Evolutionary conservation across 2,797 vertebrate genomes (phyloP).

Genomic region (Poeciliopsis infans): DNA sequence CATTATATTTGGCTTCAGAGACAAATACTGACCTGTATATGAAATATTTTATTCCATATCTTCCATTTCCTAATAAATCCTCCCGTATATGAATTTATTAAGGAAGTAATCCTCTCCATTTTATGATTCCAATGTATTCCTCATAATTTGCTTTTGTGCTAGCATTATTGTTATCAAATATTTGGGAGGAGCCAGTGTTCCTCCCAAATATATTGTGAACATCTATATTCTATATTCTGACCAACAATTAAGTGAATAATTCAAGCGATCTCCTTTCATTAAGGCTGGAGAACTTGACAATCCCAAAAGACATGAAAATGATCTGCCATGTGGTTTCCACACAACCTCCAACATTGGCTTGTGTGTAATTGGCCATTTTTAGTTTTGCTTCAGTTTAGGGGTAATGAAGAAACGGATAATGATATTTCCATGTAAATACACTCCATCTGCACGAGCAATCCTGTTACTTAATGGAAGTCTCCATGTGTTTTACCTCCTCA

Average conservation of each 20-base stretch:
- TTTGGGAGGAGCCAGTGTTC: too few relatives aligned
- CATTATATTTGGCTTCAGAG: too few relatives aligned
- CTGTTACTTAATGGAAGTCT: background rate
- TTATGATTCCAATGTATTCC: too few relatives aligned
- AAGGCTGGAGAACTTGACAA: background rate
- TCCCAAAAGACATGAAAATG: background rate
- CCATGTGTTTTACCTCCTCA: background rate
- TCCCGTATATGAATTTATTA: too few relatives aligned
- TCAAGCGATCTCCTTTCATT: background rate
- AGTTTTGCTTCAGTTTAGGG: background rate
- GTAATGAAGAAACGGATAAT: background rate
- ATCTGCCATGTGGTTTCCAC: background rate
- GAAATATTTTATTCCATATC: too few relatives aligned
- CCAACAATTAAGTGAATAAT: background rate
- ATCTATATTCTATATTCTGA: background rate
- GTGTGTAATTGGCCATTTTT: background rate
- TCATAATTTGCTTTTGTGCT: too few relatives aligned
- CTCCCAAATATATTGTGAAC: too few relatives aligned
- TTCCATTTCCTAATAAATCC: too few relatives aligned
- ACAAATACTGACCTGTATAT: too few relatives aligned
- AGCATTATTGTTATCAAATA: too few relatives aligned
- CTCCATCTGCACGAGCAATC: background rate
- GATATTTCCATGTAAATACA: background rate
- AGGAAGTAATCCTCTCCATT: too few relatives aligned
- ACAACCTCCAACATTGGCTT: background rate